phyloP scores from a whole-genome alignment of 2,888 invertebrate genomes.

The Drosophila mercatorum region DNA sequence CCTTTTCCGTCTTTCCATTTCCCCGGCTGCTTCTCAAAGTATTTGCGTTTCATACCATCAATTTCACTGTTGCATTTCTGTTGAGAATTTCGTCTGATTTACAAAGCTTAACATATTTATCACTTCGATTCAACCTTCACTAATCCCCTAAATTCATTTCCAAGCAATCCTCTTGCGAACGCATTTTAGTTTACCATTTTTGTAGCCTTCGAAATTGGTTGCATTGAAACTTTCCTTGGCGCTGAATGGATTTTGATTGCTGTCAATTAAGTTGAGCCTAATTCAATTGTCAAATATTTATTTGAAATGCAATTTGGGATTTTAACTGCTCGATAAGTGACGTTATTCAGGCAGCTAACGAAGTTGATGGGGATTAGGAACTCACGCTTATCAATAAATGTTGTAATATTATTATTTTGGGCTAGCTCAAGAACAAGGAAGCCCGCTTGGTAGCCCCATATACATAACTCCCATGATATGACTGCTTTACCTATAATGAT shows the following conservation, averaged over 20 bases:
- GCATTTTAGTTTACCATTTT: background rate
- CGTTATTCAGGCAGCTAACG: background rate
- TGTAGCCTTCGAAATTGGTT: background rate
- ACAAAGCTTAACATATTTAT: background rate
- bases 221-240: background rate
- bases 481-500: too few relatives aligned
- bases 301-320: background rate
- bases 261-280: background rate
- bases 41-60: background rate
- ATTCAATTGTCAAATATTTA: background rate
- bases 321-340: background rate
- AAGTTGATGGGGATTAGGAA: background rate
- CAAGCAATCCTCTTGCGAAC: background rate
- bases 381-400: background rate
- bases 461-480: too few relatives aligned
- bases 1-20: background rate
- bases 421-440: background rate
- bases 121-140: background rate
- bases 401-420: background rate
- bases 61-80: conserved; percentile 2
- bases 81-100: background rate
- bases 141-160: background rate
- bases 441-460: too few relatives aligned
- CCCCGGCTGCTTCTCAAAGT: background rate
- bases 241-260: background rate